Percentiles rank a stretch among this genome's conserved stretches.
phyloP scores from a whole-genome alignment of 2,797 vertebrate genomes.

The Sciurus carolinensis region DNA sequence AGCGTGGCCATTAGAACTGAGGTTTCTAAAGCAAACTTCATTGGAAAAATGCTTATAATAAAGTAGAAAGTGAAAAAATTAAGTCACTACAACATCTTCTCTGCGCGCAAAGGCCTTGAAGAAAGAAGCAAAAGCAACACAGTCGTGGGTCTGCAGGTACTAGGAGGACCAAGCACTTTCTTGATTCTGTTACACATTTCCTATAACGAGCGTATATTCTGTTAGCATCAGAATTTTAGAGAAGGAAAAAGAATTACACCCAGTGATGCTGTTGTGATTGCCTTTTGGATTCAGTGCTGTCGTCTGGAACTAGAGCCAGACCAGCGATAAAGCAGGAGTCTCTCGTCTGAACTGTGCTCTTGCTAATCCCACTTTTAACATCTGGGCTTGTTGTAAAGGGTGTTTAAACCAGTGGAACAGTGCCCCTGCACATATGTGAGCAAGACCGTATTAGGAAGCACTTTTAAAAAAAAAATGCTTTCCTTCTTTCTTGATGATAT shows the following conservation, averaged over 20 bases:
- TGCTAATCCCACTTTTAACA: neutral
- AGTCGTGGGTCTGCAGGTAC: fast-evolving
- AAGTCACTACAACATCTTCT: neutral
- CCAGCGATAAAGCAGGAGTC: neutral
- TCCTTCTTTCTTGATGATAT: constrained; percentile 69
- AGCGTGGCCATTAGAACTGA: neutral
- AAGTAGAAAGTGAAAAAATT: neutral
- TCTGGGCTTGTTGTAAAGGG: neutral
- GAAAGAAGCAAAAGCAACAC: neutral
- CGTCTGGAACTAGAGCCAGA: neutral
- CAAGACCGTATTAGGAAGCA: neutral
- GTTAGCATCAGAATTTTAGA: neutral
- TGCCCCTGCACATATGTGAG: neutral
- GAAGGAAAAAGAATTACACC: neutral
- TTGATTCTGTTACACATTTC: neutral
- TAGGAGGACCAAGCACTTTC: neutral
- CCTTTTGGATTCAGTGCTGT: neutral
- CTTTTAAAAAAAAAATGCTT: neutral
- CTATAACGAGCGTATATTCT: neutral
- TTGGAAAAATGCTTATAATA: neutral
- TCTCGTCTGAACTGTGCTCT: neutral
- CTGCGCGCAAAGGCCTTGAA: neutral
- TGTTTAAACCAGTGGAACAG: neutral
- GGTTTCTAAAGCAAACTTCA: neutral
- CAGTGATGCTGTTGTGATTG: neutral